Percentiles rank a stretch among this genome's conserved stretches.
phyloP scores from a whole-genome alignment of 2,113 vertebrate species.

The Talpa occidentalis region DNA sequence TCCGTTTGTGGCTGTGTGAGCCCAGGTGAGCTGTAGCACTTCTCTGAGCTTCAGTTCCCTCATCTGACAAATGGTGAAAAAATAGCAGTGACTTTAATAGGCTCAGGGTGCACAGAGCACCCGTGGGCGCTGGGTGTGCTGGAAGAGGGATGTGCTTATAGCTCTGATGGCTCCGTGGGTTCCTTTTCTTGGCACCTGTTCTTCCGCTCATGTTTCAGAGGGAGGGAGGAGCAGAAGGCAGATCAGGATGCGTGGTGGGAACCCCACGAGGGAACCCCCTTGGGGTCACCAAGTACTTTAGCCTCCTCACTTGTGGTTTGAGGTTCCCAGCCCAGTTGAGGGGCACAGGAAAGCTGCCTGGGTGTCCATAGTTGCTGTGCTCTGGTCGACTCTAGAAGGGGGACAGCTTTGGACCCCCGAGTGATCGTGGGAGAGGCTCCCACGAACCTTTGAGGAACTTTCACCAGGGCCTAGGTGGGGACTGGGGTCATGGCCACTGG shows the following conservation, averaged over 20 bases:
- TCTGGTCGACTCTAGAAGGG: not conserved
- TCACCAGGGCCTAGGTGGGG: rapidly evolving
- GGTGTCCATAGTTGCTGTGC: rapidly evolving
- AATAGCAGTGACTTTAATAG: rapidly evolving
- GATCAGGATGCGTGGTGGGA: not conserved
- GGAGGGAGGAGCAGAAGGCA: not conserved
- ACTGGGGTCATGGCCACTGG: not conserved
- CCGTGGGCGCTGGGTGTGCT: not conserved
- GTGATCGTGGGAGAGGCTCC: rapidly evolving
- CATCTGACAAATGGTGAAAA: not conserved
- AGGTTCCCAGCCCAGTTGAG: rapidly evolving
- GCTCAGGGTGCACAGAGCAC: rapidly evolving
- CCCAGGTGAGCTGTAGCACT: not conserved
- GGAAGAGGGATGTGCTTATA: not conserved
- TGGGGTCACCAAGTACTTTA: not conserved
- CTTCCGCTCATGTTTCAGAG: not conserved
- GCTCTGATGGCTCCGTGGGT: not conserved
- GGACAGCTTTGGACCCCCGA: not conserved
- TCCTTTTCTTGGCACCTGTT: not conserved
- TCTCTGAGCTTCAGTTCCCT: not conserved
- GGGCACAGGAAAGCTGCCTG: not conserved
- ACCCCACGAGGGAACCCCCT: not conserved
- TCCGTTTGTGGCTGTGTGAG: not conserved
- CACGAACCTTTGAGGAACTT: not conserved
- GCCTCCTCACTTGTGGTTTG: rapidly evolving